Evolutionary conservation across 2,113 vertebrate genomes (phyloP).

Genomic region (Onychostruthus taczanowskii): DNA sequence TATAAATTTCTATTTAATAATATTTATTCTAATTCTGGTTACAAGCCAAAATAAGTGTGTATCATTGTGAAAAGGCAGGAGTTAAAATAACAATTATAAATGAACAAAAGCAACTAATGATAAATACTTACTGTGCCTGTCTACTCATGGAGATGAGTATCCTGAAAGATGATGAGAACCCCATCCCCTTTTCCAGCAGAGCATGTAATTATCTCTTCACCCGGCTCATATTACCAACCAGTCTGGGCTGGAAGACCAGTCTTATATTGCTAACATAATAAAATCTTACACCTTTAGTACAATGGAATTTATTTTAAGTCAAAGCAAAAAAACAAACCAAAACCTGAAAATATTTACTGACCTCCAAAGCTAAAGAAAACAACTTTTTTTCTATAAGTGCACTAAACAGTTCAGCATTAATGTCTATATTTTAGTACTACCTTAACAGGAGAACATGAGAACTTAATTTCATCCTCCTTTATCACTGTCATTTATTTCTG

Average conservation of each 20-base stretch:
- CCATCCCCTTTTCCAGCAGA: not conserved
- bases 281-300: not conserved
- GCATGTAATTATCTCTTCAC: conserved; percentile 8
- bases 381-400: not conserved
- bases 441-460: not conserved
- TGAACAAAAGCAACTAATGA: not conserved
- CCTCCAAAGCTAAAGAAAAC: not conserved
- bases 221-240: not conserved
- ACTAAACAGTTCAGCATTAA: not conserved
- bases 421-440: not conserved
- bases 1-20: not conserved
- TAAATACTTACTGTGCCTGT: not conserved
- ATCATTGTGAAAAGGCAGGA: not conserved
- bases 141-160: not conserved
- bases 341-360: not conserved
- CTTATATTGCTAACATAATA: not conserved
- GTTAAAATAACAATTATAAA: not conserved
- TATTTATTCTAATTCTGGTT: not conserved
- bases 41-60: not conserved
- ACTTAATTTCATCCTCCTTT: not conserved
- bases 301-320: not conserved
- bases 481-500: not conserved
- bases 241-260: not conserved
- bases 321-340: not conserved
- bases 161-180: not conserved